Conservation (phyloP, 2,888 invertebrate genomes). For the Heterodera filipjevi region DNA sequence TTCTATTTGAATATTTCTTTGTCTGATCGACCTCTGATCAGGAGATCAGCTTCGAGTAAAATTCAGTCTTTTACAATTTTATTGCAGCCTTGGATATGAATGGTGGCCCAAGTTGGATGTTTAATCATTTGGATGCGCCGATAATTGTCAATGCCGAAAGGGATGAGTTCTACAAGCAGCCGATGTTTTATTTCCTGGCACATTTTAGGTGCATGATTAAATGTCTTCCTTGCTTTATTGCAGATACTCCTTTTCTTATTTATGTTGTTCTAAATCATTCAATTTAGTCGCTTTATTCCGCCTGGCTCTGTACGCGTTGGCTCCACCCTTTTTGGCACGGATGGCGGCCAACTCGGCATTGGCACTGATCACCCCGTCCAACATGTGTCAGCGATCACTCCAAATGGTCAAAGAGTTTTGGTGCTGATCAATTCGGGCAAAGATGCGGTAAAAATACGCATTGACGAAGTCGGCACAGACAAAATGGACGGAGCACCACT, state of each 20-base stretch:
- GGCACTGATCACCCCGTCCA: constrained; percentile 23
- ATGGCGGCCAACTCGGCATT: not conserved
- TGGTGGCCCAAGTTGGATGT: constrained; percentile 77
- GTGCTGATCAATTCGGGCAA: constrained; percentile 28
- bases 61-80: too few relatives aligned
- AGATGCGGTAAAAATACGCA: constrained; percentile 17
- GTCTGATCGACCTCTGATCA: too few relatives aligned
- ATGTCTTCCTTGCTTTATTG: too few relatives aligned
- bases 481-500: not conserved
- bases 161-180: constrained; percentile 84
- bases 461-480: constrained; percentile 27
- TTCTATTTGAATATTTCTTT: too few relatives aligned
- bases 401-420: constrained; percentile 30
- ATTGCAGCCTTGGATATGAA: constrained; percentile 74
- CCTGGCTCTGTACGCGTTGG: constrained; percentile 32
- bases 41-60: too few relatives aligned
- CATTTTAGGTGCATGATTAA: constrained; percentile 73
- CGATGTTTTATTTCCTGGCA: constrained; percentile 82
- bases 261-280: too few relatives aligned
- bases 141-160: constrained; percentile 73
- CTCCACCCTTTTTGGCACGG: not conserved
- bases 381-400: constrained; percentile 31
- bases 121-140: constrained; percentile 83
- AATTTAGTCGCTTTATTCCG: constrained; percentile 33
- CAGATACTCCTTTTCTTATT: too few relatives aligned